phyloP scores from a whole-genome alignment of 1,140 invertebrate genomes.

The Diplogasteroides magnus region DNA sequence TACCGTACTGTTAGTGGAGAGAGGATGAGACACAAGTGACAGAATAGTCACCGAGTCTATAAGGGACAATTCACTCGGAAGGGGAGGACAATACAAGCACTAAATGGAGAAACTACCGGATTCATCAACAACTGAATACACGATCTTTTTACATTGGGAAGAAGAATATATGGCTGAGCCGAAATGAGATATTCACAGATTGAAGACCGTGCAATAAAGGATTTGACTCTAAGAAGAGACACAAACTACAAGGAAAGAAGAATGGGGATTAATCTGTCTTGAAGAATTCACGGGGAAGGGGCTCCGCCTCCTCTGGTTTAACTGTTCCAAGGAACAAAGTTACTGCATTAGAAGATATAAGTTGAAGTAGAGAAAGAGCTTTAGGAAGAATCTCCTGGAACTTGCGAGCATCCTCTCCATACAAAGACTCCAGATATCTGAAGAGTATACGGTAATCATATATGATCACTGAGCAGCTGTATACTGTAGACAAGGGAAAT shows the following conservation, averaged over 20 bases:
- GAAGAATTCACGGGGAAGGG: conserved; percentile 35
- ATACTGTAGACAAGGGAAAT: too few species aligned
- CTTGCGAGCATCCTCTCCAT: conserved; percentile 28
- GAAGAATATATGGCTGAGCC: not conserved
- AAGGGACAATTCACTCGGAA: not conserved
- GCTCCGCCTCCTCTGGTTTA: conserved; percentile 24
- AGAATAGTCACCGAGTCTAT: not conserved
- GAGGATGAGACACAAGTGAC: not conserved
- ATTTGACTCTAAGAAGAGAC: not conserved
- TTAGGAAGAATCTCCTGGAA: conserved; percentile 24
- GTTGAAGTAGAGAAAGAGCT: conserved; percentile 24
- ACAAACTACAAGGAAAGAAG: not conserved
- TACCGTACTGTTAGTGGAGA: not conserved
- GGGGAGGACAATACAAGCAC: not conserved
- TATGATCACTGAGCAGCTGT: too few species aligned
- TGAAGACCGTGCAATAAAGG: not conserved
- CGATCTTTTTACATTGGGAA: too few species aligned
- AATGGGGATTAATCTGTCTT: conserved; percentile 13
- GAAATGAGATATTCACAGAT: not conserved
- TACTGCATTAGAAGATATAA: conserved; percentile 20
- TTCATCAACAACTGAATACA: too few species aligned
- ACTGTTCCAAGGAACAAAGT: conserved; percentile 33
- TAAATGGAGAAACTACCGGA: not conserved
- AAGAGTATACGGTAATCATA: too few species aligned
- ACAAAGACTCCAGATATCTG: conserved; percentile 45